A percentile compares a stretch with the other conserved stretches of the same genome.
phyloP scores from a whole-genome alignment of 2,797 vertebrate genomes.

The Esox masquinongy region DNA sequence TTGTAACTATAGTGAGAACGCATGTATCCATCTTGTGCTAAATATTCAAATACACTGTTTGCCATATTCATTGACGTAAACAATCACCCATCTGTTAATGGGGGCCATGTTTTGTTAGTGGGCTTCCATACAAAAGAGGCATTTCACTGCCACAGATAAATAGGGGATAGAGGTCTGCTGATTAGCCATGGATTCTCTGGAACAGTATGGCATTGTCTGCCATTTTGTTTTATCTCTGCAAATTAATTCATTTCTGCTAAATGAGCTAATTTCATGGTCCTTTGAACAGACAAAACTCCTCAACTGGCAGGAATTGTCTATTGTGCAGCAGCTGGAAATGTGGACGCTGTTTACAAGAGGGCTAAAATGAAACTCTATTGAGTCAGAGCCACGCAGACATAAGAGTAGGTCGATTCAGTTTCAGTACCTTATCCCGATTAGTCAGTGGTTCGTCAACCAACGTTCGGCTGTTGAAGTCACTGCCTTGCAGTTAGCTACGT shows the following conservation, averaged over 20 bases:
- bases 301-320: slow-evolving; percentile 39
- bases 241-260: slow-evolving; percentile 54
- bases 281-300: slow-evolving; percentile 46
- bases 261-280: slow-evolving; percentile 54
- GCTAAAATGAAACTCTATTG: not conserved
- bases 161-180: slow-evolving; percentile 9
- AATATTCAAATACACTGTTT: slow-evolving; percentile 32
- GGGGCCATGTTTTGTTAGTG: not conserved
- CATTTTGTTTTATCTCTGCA: slow-evolving; percentile 49
- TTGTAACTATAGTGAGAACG: not conserved
- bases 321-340: slow-evolving; percentile 26
- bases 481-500: too few species aligned
- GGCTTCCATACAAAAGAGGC: slow-evolving; percentile 28
- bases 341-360: not conserved
- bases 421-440: not conserved
- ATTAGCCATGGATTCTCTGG: slow-evolving; percentile 12
- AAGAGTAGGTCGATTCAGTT: not conserved
- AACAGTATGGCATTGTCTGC: slow-evolving; percentile 16
- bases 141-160: slow-evolving; percentile 23
- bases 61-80: slow-evolving; percentile 52
- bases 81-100: slow-evolving; percentile 45
- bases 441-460: not conserved
- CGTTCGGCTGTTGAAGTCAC: not conserved
- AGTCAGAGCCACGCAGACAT: not conserved
- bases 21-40: slow-evolving; percentile 23